Percentiles rank a stretch among this genome's conserved stretches.
Conservation (phyloP, 2,888 invertebrate genomes). For the Agonopterix heracliana region DNA sequence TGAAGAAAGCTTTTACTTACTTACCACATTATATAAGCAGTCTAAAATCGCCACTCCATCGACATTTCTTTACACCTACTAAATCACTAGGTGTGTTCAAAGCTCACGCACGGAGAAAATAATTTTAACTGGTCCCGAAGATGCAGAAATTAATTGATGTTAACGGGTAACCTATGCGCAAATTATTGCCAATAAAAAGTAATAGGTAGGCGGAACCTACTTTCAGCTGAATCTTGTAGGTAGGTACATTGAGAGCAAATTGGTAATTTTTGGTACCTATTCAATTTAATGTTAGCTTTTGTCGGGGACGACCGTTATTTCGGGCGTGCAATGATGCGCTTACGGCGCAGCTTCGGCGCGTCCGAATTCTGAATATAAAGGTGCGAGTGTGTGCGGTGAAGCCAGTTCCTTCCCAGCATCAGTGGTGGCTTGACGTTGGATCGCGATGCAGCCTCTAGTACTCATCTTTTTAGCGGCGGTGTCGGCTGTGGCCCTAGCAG, state of each 20-base stretch:
- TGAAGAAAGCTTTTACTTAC: no score
- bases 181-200: no score
- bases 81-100: no score
- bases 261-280: conserved; percentile 26
- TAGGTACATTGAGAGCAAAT: conserved; percentile 12
- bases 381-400: conserved; percentile 33
- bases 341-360: conserved; percentile 34
- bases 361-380: conserved; percentile 46
- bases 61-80: no score
- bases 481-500: conserved; percentile 59
- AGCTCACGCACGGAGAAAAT: no score
- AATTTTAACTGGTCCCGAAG: no score
- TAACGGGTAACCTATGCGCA: no score
- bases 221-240: no score
- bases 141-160: no score
- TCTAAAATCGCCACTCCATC: no score
- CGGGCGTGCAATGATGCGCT: conserved; percentile 37
- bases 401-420: conserved; percentile 53
- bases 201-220: no score
- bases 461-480: conserved; percentile 51
- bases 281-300: conserved; percentile 42
- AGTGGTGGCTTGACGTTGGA: conserved; percentile 38
- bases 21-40: no score
- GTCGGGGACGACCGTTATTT: conserved; percentile 49
- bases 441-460: conserved; percentile 46